Evolutionary conservation across 1,140 invertebrate species (phyloP), one percentile per base, ranked within the genome.

Genomic region (Drosophila funebris): DNA sequence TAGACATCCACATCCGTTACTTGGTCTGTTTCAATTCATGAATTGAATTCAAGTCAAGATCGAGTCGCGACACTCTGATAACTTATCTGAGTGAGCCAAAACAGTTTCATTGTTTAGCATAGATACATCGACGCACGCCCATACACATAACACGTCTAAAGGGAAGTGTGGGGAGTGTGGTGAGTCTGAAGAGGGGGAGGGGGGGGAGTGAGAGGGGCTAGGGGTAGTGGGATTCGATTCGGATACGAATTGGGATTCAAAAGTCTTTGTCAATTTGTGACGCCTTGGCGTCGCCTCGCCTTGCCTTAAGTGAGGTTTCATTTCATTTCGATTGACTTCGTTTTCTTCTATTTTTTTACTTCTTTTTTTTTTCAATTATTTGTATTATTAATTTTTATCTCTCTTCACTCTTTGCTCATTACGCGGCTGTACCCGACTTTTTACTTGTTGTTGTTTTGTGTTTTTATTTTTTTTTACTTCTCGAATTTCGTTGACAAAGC

Each of bases 331-430:
- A 58, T 82, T 53, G 48, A 63, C 60, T 76, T 79, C 22, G 66
- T 62, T 78, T 13, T 44, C 39, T 52, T 46, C 14, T 64, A 22
- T 24, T 18, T 50, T 6, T 18, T 9, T 29, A 33, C 29, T 31
- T 27, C 54, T 57, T 39, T 39, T 57, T 69, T 54, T 39, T 63
- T 68, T 53, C 81, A 87, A 82, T 87, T 85, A 85, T 85, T 88
- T 88, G 74, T 87, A 78, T 85, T 84, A 84, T 84, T 85, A 85
- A 85, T 85, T 87, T 85, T 87, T 87, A 88, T 85, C 82, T 85
- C 82, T 87, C 82, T 87, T 85, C 82, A 85, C 82, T 87, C 82
- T 88, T 88, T 82, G 83, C 83, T 87, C 82, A 87, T 87, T 87
- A 87, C 76, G 73, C 67, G 48, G 43, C 43, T 82, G 76, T 82